Evolutionary conservation across 2,113 vertebrate genomes (phyloP).

Genomic region (Catharus bicknelli): DNA sequence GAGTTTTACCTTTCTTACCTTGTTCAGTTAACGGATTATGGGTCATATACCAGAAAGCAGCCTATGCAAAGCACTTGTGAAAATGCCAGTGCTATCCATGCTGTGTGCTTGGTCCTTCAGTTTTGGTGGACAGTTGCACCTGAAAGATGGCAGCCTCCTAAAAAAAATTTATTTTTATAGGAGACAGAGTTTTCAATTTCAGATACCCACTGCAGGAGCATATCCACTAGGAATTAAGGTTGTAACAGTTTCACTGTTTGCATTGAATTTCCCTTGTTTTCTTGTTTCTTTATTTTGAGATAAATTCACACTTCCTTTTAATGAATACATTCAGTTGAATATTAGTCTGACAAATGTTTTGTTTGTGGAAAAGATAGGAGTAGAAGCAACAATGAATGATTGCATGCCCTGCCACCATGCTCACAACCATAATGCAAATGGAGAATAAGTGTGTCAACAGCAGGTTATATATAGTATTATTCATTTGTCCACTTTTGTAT

Average conservation of each 20-base stretch:
- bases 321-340: neutral
- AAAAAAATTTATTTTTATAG: neutral
- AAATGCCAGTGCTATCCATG: neutral
- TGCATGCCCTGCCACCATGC: neutral
- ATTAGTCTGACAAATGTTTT: neutral
- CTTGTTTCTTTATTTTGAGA: neutral
- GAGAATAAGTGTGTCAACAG: slow-evolving; percentile 8
- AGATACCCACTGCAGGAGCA: neutral
- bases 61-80: neutral
- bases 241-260: slow-evolving; percentile 1
- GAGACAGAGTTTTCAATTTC: slow-evolving; percentile 32
- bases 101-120: neutral
- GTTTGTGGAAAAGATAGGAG: neutral
- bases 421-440: neutral
- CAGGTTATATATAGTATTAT: neutral
- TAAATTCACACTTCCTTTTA: slow-evolving; percentile 17
- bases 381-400: neutral
- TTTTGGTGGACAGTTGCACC: neutral
- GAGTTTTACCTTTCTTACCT: neutral
- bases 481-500: neutral
- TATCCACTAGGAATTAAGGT: neutral
- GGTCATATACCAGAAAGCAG: neutral
- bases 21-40: neutral
- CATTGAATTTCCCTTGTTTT: slow-evolving; percentile 26
- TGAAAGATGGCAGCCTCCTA: slow-evolving; percentile 1